A percentile compares a stretch with the other conserved stretches of the same genome.
Conservation (phyloP, 2,888 invertebrate species). For the Microplitis deprimator region DNA sequence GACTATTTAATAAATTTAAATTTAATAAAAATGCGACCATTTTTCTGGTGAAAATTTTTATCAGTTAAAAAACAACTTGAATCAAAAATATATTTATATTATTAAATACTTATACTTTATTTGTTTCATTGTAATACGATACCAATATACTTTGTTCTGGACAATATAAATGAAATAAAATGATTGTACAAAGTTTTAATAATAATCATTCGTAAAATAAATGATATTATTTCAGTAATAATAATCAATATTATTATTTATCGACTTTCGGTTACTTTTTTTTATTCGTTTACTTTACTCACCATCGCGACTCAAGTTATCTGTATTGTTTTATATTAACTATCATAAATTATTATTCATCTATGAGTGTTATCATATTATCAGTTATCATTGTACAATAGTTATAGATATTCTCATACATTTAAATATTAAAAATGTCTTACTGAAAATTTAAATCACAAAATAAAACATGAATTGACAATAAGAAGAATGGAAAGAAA, state of each 20-base stretch:
- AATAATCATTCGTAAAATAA: neutral
- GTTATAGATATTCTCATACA: neutral
- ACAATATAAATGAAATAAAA: neutral
- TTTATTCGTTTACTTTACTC: neutral
- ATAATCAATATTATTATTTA: neutral
- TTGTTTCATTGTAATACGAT: constrained; percentile 1
- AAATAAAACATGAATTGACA: neutral
- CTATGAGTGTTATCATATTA: neutral
- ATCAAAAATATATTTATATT: constrained; percentile 1
- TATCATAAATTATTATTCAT: neutral
- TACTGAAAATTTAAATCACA: neutral
- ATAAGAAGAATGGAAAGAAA: neutral
- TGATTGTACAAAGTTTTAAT: neutral
- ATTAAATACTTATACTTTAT: neutral
- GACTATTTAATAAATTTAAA: neutral
- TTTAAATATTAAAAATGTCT: neutral
- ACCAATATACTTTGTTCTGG: neutral
- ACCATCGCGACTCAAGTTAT: neutral
- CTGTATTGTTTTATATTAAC: neutral
- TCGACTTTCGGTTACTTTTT: neutral
- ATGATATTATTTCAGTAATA: neutral
- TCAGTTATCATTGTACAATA: neutral
- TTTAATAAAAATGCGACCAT: neutral
- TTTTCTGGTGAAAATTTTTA: neutral
- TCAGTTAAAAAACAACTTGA: neutral